Conservation (phyloP, 2,113 vertebrate species). For the Nothocercus nigrocapillus region DNA sequence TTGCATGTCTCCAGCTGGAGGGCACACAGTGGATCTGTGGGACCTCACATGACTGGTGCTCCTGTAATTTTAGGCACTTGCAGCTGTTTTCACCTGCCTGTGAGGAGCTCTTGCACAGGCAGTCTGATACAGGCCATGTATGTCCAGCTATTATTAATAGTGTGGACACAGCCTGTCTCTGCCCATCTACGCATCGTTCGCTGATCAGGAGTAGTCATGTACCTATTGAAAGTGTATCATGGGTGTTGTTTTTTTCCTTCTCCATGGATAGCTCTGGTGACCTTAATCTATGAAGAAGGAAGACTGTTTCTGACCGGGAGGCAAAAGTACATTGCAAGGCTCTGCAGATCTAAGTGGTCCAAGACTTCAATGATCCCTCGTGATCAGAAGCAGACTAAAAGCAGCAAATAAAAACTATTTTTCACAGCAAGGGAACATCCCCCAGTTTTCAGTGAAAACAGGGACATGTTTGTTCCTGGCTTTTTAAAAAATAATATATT, state of each 20-base stretch:
- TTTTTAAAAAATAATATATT: slow-evolving; percentile 41
- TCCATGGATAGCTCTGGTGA: neutral
- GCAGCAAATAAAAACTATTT: neutral
- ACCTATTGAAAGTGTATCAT: neutral
- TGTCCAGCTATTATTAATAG: neutral
- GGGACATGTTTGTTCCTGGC: slow-evolving; percentile 13
- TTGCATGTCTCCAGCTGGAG: neutral
- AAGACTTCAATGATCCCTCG: neutral
- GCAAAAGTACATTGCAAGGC: neutral
- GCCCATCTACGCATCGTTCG: too few relatives aligned
- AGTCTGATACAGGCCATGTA: neutral
- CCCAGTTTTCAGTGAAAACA: slow-evolving; percentile 51
- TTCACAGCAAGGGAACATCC: neutral
- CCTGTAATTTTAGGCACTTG: neutral
- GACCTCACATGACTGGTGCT: neutral
- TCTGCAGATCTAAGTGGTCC: neutral
- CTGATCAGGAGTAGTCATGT: neutral
- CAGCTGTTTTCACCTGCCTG: neutral
- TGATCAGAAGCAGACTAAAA: neutral
- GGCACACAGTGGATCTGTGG: neutral
- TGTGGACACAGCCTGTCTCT: neutral
- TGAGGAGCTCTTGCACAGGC: neutral
- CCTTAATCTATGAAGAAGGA: neutral
- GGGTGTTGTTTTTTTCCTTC: neutral
- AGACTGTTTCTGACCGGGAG: neutral